Evolutionary conservation across 2,113 vertebrate genomes (phyloP).

Genomic region (Rhinogobius similis): DNA sequence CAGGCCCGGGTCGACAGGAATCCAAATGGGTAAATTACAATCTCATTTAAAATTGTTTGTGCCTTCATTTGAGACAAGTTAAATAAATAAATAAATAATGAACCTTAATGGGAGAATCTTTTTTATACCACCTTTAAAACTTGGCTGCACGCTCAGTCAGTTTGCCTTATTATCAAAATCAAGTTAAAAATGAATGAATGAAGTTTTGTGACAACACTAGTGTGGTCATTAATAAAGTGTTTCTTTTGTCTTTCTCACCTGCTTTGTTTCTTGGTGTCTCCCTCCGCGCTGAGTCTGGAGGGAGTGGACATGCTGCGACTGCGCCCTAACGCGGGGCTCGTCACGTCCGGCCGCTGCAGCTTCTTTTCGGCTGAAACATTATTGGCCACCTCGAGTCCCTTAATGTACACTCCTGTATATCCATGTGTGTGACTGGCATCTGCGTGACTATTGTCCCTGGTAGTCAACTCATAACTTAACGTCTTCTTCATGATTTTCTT

Average conservation of each 20-base stretch:
- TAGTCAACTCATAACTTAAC: slow-evolving; percentile 71
- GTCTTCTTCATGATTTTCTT: slow-evolving; percentile 87
- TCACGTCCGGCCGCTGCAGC: slow-evolving; percentile 66
- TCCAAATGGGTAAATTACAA: too few relatives aligned
- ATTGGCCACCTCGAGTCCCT: slow-evolving; percentile 81
- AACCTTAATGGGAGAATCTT: too few relatives aligned
- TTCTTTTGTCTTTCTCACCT: slow-evolving; percentile 61
- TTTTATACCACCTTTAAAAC: too few relatives aligned
- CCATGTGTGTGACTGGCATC: slow-evolving; percentile 70
- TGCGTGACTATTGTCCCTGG: slow-evolving; percentile 46
- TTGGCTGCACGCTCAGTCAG: too few relatives aligned
- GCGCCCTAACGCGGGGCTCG: slow-evolving; percentile 70
- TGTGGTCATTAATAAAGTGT: neutral
- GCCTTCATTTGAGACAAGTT: too few relatives aligned
- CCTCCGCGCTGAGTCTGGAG: slow-evolving; percentile 62
- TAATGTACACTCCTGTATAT: slow-evolving; percentile 81
- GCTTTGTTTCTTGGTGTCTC: slow-evolving; percentile 72
- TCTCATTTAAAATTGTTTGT: too few relatives aligned
- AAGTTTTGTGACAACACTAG: too few relatives aligned
- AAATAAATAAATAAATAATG: too few relatives aligned
- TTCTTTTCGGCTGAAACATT: slow-evolving; percentile 76
- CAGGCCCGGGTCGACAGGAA: too few relatives aligned
- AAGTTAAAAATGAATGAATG: too few relatives aligned
- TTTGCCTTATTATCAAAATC: too few relatives aligned
- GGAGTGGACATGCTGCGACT: slow-evolving; percentile 80